Evolutionary conservation across 2,797 vertebrate species (phyloP).

Genomic region (Muscicapa striata): DNA sequence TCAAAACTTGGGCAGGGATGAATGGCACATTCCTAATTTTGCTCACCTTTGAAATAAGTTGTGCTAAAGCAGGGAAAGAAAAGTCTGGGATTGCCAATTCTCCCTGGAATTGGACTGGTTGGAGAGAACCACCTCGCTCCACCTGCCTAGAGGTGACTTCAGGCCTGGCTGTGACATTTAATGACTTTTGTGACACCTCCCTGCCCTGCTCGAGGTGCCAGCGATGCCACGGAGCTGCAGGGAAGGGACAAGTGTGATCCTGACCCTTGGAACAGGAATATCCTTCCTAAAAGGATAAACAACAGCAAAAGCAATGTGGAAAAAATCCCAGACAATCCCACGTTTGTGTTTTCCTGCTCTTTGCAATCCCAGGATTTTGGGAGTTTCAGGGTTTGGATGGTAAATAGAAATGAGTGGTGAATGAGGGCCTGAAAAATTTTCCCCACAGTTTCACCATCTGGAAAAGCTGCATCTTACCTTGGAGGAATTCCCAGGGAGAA

Average conservation of each 20-base stretch:
- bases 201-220: neutral
- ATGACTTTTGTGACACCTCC: neutral
- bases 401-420: fast-evolving
- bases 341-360: neutral
- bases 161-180: neutral
- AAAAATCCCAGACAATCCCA: neutral
- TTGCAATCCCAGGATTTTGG: neutral
- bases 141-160: neutral
- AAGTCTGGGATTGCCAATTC: fast-evolving
- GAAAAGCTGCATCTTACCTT: fast-evolving
- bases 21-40: neutral
- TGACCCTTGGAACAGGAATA: neutral
- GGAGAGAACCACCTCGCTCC: neutral
- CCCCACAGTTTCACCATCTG: neutral
- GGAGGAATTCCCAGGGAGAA: neutral
- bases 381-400: neutral
- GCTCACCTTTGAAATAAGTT: neutral
- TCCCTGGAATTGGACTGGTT: neutral
- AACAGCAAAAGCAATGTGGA: neutral
- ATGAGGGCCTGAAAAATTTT: neutral
- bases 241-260: fast-evolving
- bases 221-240: neutral
- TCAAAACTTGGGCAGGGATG: neutral
- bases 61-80: neutral
- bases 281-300: neutral